Evolutionary conservation across 2,113 vertebrate species (phyloP), one percentile per base, ranked within the genome.

Genomic region (Lagopus muta): DNA sequence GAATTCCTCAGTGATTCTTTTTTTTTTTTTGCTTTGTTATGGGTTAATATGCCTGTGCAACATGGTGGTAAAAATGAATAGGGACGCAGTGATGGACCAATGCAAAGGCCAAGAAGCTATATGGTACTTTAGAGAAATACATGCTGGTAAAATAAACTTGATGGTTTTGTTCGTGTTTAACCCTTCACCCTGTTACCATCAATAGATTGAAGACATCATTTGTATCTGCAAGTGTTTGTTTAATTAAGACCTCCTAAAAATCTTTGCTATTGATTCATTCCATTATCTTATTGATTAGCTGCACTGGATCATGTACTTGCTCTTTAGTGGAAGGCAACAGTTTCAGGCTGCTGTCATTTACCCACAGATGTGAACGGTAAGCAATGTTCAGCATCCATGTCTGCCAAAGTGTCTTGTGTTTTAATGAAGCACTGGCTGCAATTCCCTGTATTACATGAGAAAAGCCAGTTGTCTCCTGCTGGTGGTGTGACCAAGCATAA

Each of bases 161-260:
- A 97, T 98, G 97, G 96, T 98, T 98, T 98, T 97, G 97, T 97
- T 97, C 88, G 36, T 96, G 95, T 98, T 97, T 98, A 98, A 98
- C 98, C 98, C 97, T 91, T 98, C 97, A 97, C 98, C 98, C 97
- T 95, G 96, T 93, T 94, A 97, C 97, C 96, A 98, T 98, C 98
- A 97, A 99, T 99, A 98, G 98, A 99, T 98, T 98, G 97, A 98
- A 98, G 98, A 98, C 98, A 98, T 98, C 98, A 98, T 99, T 99
- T 98, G 98, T 99, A 98, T 99, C 98, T 98, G 98, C 98, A 98
- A 99, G 98, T 98, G 98, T 99, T 99, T 98, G 98, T 98, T 98
- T 99, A 99, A 99, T 99, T 99, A 99, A 99, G 99, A 99, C 98
- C 98, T 98, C 97, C 97, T 98, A 98, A 98, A 98, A 98, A 99